Percentiles rank a stretch among this genome's conserved stretches.
Evolutionary conservation across 2,797 vertebrate genomes (phyloP).

Genomic region (Acipenser transmontanus): DNA sequence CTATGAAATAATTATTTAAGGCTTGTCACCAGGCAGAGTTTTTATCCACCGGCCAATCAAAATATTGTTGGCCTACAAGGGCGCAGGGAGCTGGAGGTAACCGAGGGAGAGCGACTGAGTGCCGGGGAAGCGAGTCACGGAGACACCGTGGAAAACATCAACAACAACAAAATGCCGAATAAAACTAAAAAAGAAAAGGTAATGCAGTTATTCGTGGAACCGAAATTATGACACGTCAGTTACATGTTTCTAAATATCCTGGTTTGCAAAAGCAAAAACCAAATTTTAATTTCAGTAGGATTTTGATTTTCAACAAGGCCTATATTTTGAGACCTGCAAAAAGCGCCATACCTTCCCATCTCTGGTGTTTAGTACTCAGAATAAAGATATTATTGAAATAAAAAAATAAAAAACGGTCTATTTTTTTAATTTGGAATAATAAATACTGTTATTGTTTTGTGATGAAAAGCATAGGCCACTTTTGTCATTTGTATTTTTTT

Average conservation of each 20-base stretch:
- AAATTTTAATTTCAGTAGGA: conserved; percentile 7
- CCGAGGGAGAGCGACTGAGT: conserved; percentile 45
- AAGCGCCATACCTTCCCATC: conserved; percentile 13
- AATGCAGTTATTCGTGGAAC: conserved; percentile 11
- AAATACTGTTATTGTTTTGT: too few species aligned
- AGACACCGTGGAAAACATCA: conserved; percentile 37
- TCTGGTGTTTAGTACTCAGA: background rate
- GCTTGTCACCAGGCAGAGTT: conserved; percentile 36
- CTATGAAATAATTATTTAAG: conserved; percentile 12
- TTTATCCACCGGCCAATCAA: conserved; percentile 44
- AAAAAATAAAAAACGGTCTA: too few species aligned
- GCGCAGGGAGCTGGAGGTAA: conserved; percentile 41
- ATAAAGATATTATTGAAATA: too few species aligned
- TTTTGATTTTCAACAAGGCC: conserved; percentile 22
- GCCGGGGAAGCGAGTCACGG: conserved; percentile 47
- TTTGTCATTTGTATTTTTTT: too few species aligned
- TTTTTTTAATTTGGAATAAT: too few species aligned
- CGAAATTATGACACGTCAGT: too few species aligned
- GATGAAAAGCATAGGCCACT: too few species aligned
- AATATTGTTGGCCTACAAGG: conserved; percentile 20
- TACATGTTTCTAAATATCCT: conserved; percentile 13
- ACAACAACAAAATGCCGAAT: conserved; percentile 60
- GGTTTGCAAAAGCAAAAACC: background rate
- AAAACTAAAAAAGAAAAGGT: conserved; percentile 72
- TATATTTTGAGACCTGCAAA: conserved; percentile 19